Base-by-base conservation (phyloP, 2,888 invertebrate species). In the Apamea epomidion region DNA sequence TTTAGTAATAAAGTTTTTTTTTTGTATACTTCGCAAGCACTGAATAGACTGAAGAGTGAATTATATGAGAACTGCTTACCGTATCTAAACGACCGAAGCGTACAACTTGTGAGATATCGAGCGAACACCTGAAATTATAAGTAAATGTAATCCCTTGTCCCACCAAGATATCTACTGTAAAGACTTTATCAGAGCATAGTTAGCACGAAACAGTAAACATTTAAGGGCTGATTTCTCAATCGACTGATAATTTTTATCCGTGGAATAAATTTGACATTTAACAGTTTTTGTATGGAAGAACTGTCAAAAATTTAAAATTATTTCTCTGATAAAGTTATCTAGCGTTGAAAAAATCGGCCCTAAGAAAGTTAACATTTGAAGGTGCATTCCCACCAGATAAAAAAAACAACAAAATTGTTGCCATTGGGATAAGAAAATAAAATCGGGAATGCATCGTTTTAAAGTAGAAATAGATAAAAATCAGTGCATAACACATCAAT, bases 21-120 rank as follows among this genome's bases (percentile, higher is more conserved):
- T 54, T 54, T 7, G 25, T 10, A n/a, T 58, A 70, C 14, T 29
- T 48, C 12, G 69, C 42, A n/a, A 42, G 5, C 42, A n/a, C 69
- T 2, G 6, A 21, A 21, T 48, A 48, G 32, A 48, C 2, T 25
- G n/a, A 18, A 12, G n/a, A 60, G 37, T 21, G 12, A 60, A 72
- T 37, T 72, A 18, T n/a, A 62, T 72, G n/a, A 72, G 37, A 72
- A 14, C 21, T 72, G 21, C 72, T 72, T 72, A 97, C 97, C 84
- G 96, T 96, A 84, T 97, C 97, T 77, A 96, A 88, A 58, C 96
- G 95, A 25, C 97, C 97, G 75, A 93, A 93, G 64, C 95, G 95
- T 42, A 97, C 97, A 2, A 97, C 96, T 95, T 97, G 97, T 12
- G 97, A 93, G 73, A 97, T 96, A 85, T 97, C 97, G 89, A 97